Base-by-base conservation (phyloP, 2,797 vertebrate genomes). In the Brachyalestes nurse region DNA sequence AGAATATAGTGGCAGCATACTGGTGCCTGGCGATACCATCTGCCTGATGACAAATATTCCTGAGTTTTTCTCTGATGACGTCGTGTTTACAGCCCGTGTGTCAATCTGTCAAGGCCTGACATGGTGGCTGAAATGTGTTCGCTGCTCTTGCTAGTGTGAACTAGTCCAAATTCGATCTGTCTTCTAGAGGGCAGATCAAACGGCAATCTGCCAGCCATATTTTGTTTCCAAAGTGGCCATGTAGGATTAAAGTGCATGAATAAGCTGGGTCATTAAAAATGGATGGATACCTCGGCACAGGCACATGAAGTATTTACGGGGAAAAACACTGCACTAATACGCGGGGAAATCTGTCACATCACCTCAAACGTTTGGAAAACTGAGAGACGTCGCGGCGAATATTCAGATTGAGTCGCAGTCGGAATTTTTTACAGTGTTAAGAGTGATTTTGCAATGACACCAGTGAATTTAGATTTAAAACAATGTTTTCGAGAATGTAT, bases 241-340 rank as follows among this genome's bases (percentile, higher is more conserved):
- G 60, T 40, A 84, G 61, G 73, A 87, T 86, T 84, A 85, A 82
- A 88, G 86, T 23, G 53, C 65, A 66, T 72, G 67, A 61, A 86
- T 82, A 82, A 84, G 72, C 57, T 77, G 4, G 53, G 45, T 77
- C 61, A 81, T 88, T 69, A 79, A 90, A 86, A 77, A 86, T 86
- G 66, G 75, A 87, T 85, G 72, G 55, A 64, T 9, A 62, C 34
- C 69, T 85, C 69, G 19, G 53, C 82, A 80, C 23, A 69, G 62
- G 62, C 75, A 25, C 34, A 83, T 79, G 23, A 78, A 85, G 64
- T 84, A 57, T 72, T 71, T 78, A 70, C 71, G 17, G 75, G 64
- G 51, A 23, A 77, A 61, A 81, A 66, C 42, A 38, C 45, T 77
- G 34, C 55, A n/a, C 1, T 77, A 75, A 74, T 69, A 70, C 38